Evolutionary conservation across 1,140 invertebrate species (phyloP).

Genomic region (Dinoponera quadriceps): DNA sequence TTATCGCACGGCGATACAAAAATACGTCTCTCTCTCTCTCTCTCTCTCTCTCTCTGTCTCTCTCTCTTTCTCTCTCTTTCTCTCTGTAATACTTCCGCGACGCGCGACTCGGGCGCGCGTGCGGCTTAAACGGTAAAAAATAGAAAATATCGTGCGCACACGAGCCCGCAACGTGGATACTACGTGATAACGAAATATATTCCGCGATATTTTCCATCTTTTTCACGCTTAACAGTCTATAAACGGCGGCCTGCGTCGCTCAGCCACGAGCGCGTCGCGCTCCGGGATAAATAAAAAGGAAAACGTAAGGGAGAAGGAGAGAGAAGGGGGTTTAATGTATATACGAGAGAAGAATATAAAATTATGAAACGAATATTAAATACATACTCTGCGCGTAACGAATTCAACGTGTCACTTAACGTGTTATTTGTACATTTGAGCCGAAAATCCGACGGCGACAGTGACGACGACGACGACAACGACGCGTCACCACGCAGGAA

Average conservation of each 20-base stretch:
- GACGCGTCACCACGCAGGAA: background rate
- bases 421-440: conserved; percentile 71
- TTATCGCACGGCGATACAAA: conserved; percentile 50
- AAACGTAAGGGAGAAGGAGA: background rate
- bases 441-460: background rate
- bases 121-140: conserved; percentile 48
- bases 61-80: conserved; percentile 19
- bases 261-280: conserved; percentile 15
- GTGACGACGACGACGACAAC: background rate
- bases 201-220: conserved; percentile 35
- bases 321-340: background rate
- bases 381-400: conserved; percentile 55
- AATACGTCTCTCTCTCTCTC: conserved; percentile 49
- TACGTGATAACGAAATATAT: conserved; percentile 1
- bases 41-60: conserved; percentile 35
- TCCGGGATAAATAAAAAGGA: conserved; percentile 61
- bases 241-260: conserved; percentile 36
- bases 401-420: conserved; percentile 63
- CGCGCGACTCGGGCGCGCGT: background rate
- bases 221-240: conserved; percentile 61
- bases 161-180: conserved; percentile 27
- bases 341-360: conserved; percentile 61
- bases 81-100: conserved; percentile 37
- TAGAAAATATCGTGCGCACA: conserved; percentile 52
- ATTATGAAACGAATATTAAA: conserved; percentile 67